Evolutionary conservation across 2,888 invertebrate genomes (phyloP).

Genomic region (Onthophagus sagittarius): DNA sequence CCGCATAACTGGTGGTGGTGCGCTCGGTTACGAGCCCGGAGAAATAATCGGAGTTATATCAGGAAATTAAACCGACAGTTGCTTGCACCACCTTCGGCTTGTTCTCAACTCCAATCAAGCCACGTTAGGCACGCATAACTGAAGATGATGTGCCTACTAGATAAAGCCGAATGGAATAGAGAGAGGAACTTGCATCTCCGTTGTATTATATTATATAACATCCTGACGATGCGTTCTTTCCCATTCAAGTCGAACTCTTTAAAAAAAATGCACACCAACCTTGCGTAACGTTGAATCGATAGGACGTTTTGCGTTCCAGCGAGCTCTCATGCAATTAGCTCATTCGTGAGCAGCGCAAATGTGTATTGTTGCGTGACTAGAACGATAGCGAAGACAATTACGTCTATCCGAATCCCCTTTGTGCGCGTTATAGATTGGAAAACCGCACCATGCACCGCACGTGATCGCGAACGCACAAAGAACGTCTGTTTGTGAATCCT

Average conservation of each 20-base stretch:
- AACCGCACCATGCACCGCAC: neutral
- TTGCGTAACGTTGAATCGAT: neutral
- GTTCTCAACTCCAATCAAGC: neutral
- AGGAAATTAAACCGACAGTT: neutral
- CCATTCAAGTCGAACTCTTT: no score
- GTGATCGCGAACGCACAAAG: neutral
- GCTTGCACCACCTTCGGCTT: neutral
- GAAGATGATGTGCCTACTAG: neutral
- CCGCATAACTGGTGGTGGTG: neutral
- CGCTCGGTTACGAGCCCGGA: neutral
- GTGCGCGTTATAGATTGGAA: neutral
- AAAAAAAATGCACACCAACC: neutral
- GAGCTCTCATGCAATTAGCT: neutral
- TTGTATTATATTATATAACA: neutral
- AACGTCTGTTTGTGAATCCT: neutral
- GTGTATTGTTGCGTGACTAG: constrained; percentile 9
- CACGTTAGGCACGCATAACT: neutral
- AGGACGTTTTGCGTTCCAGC: neutral
- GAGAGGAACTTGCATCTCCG: no score
- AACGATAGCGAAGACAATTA: constrained; percentile 11
- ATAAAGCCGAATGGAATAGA: no score
- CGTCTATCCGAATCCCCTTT: neutral
- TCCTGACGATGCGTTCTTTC: neutral
- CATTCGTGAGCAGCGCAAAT: neutral
- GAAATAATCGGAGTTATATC: neutral